These are phyloP conservation scores for Boulengeromyrus knoepffleri DNA, from an alignment of 2,113 vertebrate genomes.

Conservation along the genomic window DNA sequence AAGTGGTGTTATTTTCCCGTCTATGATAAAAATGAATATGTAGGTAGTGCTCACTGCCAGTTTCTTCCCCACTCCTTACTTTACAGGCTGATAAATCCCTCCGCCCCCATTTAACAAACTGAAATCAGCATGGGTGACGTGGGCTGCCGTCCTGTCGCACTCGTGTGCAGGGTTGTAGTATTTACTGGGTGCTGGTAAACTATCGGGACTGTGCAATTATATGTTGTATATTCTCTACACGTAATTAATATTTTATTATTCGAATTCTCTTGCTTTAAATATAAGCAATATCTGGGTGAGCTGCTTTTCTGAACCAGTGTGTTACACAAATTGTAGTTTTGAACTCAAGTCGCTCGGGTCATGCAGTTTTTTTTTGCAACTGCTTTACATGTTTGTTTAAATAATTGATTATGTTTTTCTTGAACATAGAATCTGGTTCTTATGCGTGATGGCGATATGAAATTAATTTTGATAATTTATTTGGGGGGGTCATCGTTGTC, in stretches of 20 bases:
- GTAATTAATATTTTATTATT: not conserved
- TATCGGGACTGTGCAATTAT: not conserved
- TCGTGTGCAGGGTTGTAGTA: not conserved
- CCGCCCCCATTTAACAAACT: not conserved
- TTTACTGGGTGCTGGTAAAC: not conserved
- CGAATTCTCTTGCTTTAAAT: not conserved
- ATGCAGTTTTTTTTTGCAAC: not conserved
- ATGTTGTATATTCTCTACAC: not conserved
- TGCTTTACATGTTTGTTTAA: not conserved
- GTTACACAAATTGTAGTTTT: not conserved
- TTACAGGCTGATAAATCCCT: not conserved
- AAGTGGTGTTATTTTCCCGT: not conserved
- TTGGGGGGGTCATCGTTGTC: not conserved
- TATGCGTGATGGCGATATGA: not conserved
- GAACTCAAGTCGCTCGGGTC: not conserved
- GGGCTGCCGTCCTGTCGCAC: not conserved
- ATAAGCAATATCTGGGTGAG: not conserved
- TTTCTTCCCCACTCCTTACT: not conserved
- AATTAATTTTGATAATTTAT: not conserved
- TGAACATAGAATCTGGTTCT: not conserved
- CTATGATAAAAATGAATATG: not conserved
- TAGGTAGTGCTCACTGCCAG: not conserved
- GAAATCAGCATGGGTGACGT: not conserved
- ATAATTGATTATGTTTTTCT: not conserved
- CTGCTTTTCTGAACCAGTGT: not conserved